Percentiles rank a stretch among this genome's conserved stretches.
These are phyloP conservation scores for Sebastes melanostomus DNA, from an alignment of 2,797 vertebrate species.

Conservation along the genomic window DNA sequence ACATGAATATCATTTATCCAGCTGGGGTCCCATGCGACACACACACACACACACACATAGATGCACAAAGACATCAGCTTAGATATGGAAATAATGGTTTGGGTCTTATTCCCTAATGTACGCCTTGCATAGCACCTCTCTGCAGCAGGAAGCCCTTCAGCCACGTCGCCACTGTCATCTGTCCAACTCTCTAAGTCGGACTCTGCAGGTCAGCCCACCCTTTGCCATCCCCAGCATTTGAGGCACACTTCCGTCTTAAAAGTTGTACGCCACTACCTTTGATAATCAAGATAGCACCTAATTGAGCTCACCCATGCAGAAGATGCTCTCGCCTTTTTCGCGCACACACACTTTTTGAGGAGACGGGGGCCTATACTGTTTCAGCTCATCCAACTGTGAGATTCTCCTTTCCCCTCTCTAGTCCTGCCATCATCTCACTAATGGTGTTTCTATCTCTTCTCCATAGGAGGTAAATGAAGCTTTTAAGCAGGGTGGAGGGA, in stretches of 20 bases:
- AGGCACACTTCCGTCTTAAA: constrained; percentile 93
- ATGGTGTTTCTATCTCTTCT: constrained; percentile 97
- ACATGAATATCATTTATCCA: constrained; percentile 77
- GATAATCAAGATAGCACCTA: constrained; percentile 83
- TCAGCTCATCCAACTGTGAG: constrained; percentile 96
- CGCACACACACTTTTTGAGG: constrained; percentile 64
- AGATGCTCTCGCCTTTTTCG: constrained; percentile 68
- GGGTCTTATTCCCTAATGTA: constrained; percentile 50
- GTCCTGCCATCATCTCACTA: constrained; percentile 94
- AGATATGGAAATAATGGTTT: constrained; percentile 63
- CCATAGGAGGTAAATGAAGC: constrained; percentile 97
- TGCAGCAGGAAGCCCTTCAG: constrained; percentile 29
- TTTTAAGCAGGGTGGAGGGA: constrained; percentile 85
- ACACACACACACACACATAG: constrained; percentile 29
- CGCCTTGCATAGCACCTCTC: constrained; percentile 22
- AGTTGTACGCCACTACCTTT: constrained; percentile 86
- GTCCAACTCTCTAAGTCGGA: constrained; percentile 6
- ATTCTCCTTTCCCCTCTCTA: constrained; percentile 91
- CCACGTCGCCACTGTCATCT: constrained; percentile 17
- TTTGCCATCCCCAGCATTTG: constrained; percentile 77
- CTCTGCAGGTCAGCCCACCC: constrained; percentile 50
- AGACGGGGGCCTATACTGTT: constrained; percentile 85
- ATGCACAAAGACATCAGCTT: constrained; percentile 37
- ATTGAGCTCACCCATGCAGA: constrained; percentile 75
- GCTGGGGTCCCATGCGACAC: constrained; percentile 66